These are phyloP conservation scores for Sinosuthora webbiana DNA, from an alignment of 2,113 vertebrate species.

Conservation along the genomic window DNA sequence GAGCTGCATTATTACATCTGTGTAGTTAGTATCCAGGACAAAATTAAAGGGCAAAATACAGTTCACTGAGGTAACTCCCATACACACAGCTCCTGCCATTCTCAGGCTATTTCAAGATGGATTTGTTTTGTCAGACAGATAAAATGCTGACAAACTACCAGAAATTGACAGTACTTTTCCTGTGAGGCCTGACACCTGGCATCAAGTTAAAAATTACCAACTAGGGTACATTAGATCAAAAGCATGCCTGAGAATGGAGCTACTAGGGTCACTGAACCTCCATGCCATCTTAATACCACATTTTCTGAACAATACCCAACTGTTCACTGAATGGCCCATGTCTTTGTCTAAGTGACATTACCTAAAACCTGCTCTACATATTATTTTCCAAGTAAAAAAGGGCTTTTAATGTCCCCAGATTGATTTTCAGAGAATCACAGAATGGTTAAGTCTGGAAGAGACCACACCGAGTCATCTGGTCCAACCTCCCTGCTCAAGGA, in stretches of 20 bases:
- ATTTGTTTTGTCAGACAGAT: background rate
- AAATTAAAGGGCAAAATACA: background rate
- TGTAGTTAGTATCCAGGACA: background rate
- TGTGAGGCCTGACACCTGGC: background rate
- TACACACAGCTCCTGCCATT: background rate
- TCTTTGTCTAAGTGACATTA: background rate
- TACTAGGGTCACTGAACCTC: background rate
- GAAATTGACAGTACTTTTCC: background rate
- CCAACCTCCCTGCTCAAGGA: background rate
- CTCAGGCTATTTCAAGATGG: background rate
- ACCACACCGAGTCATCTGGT: background rate
- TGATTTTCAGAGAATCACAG: background rate
- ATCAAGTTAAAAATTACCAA: background rate
- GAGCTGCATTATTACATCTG: background rate
- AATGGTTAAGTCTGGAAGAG: background rate
- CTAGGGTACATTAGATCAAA: background rate
- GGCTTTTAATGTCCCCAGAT: background rate
- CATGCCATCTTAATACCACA: background rate
- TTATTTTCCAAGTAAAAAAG: slow-evolving; percentile 25
- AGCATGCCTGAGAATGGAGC: background rate
- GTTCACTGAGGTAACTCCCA: background rate
- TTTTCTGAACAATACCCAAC: slow-evolving; percentile 21
- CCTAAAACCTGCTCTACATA: background rate
- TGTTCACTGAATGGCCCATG: background rate
- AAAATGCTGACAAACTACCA: background rate